Conservation (phyloP, 2,113 vertebrate genomes). For the Poeciliopsis retropinna region DNA sequence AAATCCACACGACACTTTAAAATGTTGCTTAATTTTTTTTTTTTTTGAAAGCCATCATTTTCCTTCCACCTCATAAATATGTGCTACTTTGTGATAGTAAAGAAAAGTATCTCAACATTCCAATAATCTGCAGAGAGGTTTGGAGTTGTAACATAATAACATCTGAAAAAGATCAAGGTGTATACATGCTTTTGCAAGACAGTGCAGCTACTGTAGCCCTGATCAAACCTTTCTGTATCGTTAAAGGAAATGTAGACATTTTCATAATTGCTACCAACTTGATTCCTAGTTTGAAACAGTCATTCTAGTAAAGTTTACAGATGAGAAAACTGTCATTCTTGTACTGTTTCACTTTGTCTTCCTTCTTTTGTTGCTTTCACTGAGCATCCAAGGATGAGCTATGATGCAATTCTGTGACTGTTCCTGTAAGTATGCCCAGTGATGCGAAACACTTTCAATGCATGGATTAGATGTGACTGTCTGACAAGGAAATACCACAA, state of each 20-base stretch:
- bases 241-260: background rate
- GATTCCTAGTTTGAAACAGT: background rate
- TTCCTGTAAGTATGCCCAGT: slow-evolving; percentile 58
- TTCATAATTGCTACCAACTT: background rate
- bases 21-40: no score
- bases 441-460: background rate
- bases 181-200: background rate
- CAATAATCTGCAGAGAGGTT: background rate
- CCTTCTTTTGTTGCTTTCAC: slow-evolving; percentile 36
- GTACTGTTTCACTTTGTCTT: slow-evolving; percentile 40
- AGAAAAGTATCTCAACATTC: background rate
- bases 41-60: background rate
- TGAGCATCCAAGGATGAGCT: slow-evolving; percentile 53
- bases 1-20: background rate
- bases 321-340: background rate
- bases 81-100: no score
- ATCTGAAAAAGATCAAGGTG: background rate
- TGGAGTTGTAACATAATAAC: background rate
- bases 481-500: background rate
- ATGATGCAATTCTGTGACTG: slow-evolving; percentile 35
- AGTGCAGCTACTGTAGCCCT: background rate
- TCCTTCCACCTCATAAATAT: no score
- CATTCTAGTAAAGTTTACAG: background rate
- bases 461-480: slow-evolving; percentile 1
- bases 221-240: no score